Evolutionary conservation across 2,888 invertebrate species (phyloP).

Genomic region (Machimus atricapillus): DNA sequence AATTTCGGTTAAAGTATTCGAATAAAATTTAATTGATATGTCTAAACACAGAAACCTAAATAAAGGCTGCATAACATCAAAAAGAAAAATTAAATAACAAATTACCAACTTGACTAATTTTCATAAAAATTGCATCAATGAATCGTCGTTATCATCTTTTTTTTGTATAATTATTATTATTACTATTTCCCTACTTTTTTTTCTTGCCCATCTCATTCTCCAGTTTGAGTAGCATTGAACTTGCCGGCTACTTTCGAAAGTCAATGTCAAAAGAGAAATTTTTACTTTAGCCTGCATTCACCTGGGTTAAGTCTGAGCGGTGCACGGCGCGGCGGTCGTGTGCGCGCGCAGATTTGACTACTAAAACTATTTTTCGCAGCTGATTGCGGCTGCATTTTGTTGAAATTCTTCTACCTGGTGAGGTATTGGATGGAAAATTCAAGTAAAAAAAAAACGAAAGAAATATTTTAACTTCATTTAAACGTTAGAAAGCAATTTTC

Average conservation of each 20-base stretch:
- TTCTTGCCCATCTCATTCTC: neutral
- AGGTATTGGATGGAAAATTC: neutral
- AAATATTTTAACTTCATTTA: neutral
- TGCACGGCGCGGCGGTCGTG: neutral
- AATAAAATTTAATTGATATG: neutral
- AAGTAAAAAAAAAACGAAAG: neutral
- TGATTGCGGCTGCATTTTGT: neutral
- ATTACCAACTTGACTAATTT: neutral
- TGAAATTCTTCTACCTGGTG: neutral
- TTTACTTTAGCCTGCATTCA: conserved; percentile 1
- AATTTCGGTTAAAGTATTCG: no score
- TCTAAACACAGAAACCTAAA: no score
- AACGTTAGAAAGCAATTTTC: neutral
- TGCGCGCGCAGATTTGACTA: neutral
- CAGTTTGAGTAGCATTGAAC: neutral
- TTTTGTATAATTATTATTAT: no score
- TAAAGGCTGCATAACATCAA: neutral
- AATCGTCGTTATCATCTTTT: no score
- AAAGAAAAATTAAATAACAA: neutral
- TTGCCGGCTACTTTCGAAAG: conserved; percentile 32
- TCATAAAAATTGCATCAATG: no score
- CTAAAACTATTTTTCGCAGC: neutral
- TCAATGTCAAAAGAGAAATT: conserved; percentile 36
- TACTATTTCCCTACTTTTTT: neutral
- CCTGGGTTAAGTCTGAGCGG: neutral